Percentiles rank a stretch among this genome's conserved stretches.
These are phyloP conservation scores for Phalacrocorax pelagicus DNA, from an alignment of 2,113 vertebrate genomes.

Conservation along the genomic window DNA sequence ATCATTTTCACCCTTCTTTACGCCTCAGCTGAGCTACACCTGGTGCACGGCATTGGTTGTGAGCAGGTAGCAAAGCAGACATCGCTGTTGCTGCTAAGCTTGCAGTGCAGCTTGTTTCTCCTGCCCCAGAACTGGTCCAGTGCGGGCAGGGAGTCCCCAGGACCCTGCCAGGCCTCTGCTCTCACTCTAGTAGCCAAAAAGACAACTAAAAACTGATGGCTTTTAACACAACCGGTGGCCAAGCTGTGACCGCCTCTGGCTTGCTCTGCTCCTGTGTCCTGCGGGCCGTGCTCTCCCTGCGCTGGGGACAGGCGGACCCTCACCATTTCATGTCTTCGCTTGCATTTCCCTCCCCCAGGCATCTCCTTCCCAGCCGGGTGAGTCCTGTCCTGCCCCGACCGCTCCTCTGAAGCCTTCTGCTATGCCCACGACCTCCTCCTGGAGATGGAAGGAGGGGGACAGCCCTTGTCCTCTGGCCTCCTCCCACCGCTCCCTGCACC, in stretches of 20 bases:
- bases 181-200: not conserved
- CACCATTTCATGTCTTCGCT: not conserved
- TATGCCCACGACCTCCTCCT: not conserved
- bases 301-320: accelerated
- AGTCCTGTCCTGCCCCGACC: not conserved
- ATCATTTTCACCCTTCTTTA: not conserved
- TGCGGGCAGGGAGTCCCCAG: not conserved
- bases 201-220: not conserved
- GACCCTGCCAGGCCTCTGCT: not conserved
- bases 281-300: not conserved
- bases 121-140: not conserved
- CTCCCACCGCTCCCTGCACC: not conserved
- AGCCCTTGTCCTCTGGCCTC: not conserved
- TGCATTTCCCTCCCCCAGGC: not conserved
- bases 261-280: not conserved
- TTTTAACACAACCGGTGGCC: not conserved
- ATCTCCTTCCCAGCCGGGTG: not conserved
- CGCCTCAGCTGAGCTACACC: not conserved
- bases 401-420: not conserved
- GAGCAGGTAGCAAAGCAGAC: not conserved
- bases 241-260: not conserved
- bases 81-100: accelerated
- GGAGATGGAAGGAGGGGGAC: not conserved
- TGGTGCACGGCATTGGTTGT: accelerated
- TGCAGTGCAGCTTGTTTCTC: not conserved